A percentile compares a stretch with the other conserved stretches of the same genome.
Evolutionary conservation across 2,888 invertebrate genomes (phyloP).

Genomic region (Argyra leucocephala): DNA sequence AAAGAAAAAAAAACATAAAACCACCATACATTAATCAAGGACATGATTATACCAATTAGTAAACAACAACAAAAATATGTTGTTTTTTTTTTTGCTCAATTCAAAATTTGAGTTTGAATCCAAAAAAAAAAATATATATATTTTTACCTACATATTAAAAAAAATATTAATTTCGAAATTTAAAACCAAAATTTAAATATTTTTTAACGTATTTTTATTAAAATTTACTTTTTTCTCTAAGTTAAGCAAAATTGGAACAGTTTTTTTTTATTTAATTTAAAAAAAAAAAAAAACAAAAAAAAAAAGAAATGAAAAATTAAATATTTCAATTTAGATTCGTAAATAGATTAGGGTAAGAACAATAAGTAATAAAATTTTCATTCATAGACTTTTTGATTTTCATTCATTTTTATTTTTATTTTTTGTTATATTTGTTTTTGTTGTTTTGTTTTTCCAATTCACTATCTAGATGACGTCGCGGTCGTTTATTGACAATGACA

Average conservation of each 20-base stretch:
- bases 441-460: background rate
- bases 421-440: background rate
- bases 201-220: too few relatives aligned
- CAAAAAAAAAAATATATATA: too few relatives aligned
- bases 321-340: slow-evolving; percentile 2
- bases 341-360: slow-evolving; percentile 6
- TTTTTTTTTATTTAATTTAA: background rate
- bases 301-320: background rate
- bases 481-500: background rate
- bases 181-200: background rate
- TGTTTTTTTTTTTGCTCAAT: too few relatives aligned
- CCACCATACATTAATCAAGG: too few relatives aligned
- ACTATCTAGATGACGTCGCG: slow-evolving; percentile 3
- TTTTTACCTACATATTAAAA: too few relatives aligned
- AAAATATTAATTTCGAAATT: slow-evolving; percentile 12
- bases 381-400: background rate
- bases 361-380: slow-evolving; percentile 3
- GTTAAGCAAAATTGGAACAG: background rate
- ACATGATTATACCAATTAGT: too few relatives aligned
- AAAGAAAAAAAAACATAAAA: too few relatives aligned
- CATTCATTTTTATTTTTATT: background rate
- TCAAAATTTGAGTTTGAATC: too few relatives aligned
- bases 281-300: background rate
- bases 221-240: too few relatives aligned
- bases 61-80: too few relatives aligned